A percentile compares a stretch with the other conserved stretches of the same genome.
Evolutionary conservation across 1,140 invertebrate genomes (phyloP).

Genomic region (Hirudo medicinalis): DNA sequence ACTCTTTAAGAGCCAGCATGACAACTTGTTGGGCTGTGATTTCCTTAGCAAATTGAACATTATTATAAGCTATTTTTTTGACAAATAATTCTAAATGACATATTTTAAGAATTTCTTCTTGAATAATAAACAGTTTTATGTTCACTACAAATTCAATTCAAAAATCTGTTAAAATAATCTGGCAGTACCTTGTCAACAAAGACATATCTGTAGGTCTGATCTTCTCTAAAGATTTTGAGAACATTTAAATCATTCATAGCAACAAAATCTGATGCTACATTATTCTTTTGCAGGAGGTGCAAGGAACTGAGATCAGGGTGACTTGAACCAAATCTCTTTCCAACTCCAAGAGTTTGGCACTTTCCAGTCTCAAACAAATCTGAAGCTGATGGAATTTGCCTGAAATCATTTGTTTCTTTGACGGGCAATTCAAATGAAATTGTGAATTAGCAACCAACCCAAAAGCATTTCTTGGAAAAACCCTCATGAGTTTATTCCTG

Average conservation of each 20-base stretch:
- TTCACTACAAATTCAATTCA: no score
- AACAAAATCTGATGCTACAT: constrained; percentile 54
- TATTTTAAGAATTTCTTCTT: constrained; percentile 7
- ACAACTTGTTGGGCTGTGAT: constrained; percentile 95
- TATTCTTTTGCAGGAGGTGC: constrained; percentile 31
- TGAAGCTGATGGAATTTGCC: no score
- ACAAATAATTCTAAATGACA: constrained; percentile 2
- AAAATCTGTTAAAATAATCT: constrained; percentile 17
- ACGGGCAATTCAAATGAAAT: no score
- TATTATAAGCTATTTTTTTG: background rate
- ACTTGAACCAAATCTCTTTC: constrained; percentile 53
- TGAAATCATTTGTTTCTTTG: no score
- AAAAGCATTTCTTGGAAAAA: no score
- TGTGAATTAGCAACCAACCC: no score
- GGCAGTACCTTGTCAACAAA: constrained; percentile 67
- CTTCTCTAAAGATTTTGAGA: constrained; percentile 74
- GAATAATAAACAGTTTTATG: no score
- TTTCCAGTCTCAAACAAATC: no score
- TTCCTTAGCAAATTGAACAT: constrained; percentile 46
- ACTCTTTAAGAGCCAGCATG: constrained; percentile 89
- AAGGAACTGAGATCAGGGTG: constrained; percentile 63
- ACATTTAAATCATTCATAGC: constrained; percentile 68
- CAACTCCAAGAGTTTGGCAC: background rate
- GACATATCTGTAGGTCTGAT: constrained; percentile 94
- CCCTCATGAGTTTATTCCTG: background rate